Evolutionary conservation across 2,113 vertebrate species (phyloP).

Genomic region (Bufo bufo): DNA sequence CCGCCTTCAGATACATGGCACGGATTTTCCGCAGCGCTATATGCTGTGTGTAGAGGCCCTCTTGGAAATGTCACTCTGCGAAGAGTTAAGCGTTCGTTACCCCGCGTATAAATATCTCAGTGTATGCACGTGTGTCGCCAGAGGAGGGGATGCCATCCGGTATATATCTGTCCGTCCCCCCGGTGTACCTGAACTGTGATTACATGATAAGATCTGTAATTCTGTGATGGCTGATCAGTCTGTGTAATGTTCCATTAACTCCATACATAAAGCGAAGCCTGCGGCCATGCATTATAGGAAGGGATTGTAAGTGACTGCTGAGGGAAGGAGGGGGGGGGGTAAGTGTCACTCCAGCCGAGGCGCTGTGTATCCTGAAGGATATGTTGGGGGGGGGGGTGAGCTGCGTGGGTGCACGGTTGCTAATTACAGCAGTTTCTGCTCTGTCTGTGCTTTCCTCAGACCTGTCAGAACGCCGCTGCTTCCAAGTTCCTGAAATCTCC

Average conservation of each 20-base stretch:
- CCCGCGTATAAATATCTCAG: background rate
- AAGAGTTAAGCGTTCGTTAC: background rate
- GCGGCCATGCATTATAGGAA: slow-evolving; percentile 48
- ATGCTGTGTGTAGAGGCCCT: background rate
- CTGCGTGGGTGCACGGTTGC: slow-evolving; percentile 43
- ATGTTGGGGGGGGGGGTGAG: background rate
- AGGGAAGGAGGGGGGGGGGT: slow-evolving; percentile 12
- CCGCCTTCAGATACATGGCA: too few species aligned
- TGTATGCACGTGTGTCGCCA: background rate
- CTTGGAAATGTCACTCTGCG: background rate
- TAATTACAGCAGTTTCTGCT: slow-evolving; percentile 54
- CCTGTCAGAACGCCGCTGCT: slow-evolving; percentile 53
- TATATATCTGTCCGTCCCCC: background rate
- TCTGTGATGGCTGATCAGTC: slow-evolving; percentile 9
- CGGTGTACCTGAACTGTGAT: slow-evolving; percentile 3
- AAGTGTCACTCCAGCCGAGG: slow-evolving; percentile 16
- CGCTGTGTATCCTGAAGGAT: slow-evolving; percentile 50
- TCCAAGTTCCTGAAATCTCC: slow-evolving; percentile 55
- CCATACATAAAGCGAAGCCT: slow-evolving; percentile 34
- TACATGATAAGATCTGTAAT: slow-evolving; percentile 22
- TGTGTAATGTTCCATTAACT: slow-evolving; percentile 22
- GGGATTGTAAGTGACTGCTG: slow-evolving; percentile 37
- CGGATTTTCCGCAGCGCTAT: too few species aligned
- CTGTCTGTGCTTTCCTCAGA: slow-evolving; percentile 48
- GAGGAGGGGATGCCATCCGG: background rate